Conservation (phyloP, 2,888 invertebrate genomes). For the Stenichneumon culpator region DNA sequence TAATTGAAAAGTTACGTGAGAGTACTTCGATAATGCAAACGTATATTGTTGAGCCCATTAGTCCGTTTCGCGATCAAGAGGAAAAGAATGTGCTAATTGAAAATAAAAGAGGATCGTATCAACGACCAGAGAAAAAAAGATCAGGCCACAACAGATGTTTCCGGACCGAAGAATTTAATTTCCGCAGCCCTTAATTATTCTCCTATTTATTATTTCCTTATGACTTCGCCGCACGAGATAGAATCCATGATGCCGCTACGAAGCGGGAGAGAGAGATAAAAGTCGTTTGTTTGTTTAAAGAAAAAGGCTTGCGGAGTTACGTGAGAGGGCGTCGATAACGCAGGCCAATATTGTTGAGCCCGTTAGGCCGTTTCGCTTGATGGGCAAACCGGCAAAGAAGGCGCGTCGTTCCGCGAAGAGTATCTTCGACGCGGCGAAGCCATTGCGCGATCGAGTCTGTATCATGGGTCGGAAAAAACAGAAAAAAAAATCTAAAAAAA, state of each 20-base stretch:
- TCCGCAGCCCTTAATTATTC: background rate
- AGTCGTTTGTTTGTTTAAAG: slow-evolving; percentile 1
- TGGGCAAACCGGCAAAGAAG: slow-evolving; percentile 46
- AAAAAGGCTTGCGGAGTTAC: slow-evolving; percentile 27
- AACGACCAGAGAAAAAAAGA: no score
- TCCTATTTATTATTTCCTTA: background rate
- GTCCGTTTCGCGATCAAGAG: no score
- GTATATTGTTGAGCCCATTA: no score
- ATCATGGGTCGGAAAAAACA: background rate
- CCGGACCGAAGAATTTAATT: background rate
- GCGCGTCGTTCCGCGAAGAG: slow-evolving; percentile 54
- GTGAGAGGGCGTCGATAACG: slow-evolving; percentile 29
- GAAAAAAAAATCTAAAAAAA: slow-evolving; percentile 26
- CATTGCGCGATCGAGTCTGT: slow-evolving; percentile 41
- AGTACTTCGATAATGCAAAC: no score
- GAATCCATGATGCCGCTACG: background rate
- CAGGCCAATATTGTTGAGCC: slow-evolving; percentile 41
- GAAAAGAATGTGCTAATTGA: no score
- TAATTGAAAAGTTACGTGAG: no score
- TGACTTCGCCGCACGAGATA: background rate
- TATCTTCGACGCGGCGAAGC: slow-evolving; percentile 25
- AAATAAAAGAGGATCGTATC: no score
- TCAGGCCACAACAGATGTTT: no score
- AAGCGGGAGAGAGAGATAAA: background rate
- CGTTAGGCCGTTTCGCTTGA: slow-evolving; percentile 64